Evolutionary conservation across 2,888 invertebrate species (phyloP), one percentile per base, ranked within the genome.

Genomic region (Petrophora chlorosata): DNA sequence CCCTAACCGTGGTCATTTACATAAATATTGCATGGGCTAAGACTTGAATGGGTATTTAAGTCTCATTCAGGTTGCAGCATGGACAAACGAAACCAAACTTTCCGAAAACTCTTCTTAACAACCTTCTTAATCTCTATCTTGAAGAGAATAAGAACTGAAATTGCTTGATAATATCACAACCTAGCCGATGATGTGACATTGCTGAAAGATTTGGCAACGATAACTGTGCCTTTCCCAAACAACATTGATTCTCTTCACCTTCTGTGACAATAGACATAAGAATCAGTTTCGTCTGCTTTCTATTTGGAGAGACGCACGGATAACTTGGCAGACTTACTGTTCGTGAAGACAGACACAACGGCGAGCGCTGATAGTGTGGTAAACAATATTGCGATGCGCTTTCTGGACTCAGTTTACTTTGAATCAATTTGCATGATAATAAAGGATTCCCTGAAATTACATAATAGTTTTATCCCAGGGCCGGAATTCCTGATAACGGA

Each of bases 41-140:
- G 65, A 59, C 75, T 66, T 73, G 76, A 79, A 79, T 79, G 65
- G 74, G 71, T 72, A 77, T 79, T 79, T 78, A 79, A 76, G 73
- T 74, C 72, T 73, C 70, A 73, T 79, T 77, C 71, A 73, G 68
- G 65, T 63, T 74, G 72, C 73, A 64, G 61, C 62, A 58, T 59
- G 66, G 58, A 65, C 64, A 55, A 39, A 46, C 35, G 4, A 28
- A 33, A 15, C 9, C 17, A 43, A 45, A n/a, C 35, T 55, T 52
- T 3, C 13, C 3, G 19, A 34, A 34, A 3, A 10, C 26, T 17
- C 50, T 43, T n/a, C 3, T 0, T 5, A 26, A 41, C 9, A 3
- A 12, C 19, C 3, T n/a, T 3, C 12, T 22, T 10, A 9, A 10
- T 1, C 15, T 29, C 9, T 26, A 26, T 2, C 3, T 1, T 3